Conservation (phyloP, 2,888 invertebrate genomes). For the Brenthis daphne region DNA sequence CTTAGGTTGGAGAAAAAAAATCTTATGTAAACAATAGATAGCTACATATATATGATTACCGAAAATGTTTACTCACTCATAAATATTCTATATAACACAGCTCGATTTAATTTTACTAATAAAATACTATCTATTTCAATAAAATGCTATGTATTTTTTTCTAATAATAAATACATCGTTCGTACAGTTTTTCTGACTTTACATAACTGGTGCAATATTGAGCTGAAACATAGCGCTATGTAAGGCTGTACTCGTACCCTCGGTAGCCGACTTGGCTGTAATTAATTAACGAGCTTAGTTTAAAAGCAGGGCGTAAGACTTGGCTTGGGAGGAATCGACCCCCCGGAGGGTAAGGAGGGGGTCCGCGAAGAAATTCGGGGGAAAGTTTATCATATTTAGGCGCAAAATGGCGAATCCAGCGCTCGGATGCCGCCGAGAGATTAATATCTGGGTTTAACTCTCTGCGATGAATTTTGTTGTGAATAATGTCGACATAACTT, state of each 20-base stretch:
- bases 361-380: slow-evolving; percentile 77
- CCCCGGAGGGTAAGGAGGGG: slow-evolving; percentile 56
- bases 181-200: slow-evolving; percentile 32
- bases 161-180: slow-evolving; percentile 6
- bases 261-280: slow-evolving; percentile 79
- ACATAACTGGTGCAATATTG: slow-evolving; percentile 65
- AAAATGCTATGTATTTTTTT: neutral
- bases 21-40: no score
- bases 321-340: slow-evolving; percentile 62
- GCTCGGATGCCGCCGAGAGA: slow-evolving; percentile 77
- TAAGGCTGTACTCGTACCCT: slow-evolving; percentile 74
- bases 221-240: slow-evolving; percentile 77
- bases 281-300: slow-evolving; percentile 84
- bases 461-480: slow-evolving; percentile 76
- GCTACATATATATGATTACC: no score
- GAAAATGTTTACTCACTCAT: no score
- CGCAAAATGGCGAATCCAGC: slow-evolving; percentile 82
- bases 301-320: slow-evolving; percentile 83
- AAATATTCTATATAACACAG: no score
- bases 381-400: slow-evolving; percentile 83
- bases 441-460: slow-evolving; percentile 81
- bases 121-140: neutral
- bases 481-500: slow-evolving; percentile 73
- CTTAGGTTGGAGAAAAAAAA: no score
- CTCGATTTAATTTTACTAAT: no score